Evolutionary conservation across 2,797 vertebrate genomes (phyloP), one percentile per base, ranked within the genome.

Genomic region (Lutjanus campechanus): DNA sequence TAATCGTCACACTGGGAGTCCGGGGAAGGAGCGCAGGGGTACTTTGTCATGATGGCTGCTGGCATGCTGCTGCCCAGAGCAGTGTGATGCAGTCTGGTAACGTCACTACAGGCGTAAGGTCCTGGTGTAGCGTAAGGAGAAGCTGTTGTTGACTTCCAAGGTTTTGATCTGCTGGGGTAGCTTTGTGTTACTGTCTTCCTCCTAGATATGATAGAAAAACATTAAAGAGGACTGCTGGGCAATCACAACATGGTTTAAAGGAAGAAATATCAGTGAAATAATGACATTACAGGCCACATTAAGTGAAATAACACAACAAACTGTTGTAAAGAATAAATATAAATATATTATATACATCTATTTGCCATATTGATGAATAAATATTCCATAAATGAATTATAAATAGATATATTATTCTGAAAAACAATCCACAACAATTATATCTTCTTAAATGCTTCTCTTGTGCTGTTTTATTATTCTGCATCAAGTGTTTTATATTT

Each of bases 1-100:
- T 96, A 97, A 51, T 97, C 96, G 19, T 93, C 93, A 40, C 94
- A 94, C 41, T 92, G 65, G 71, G 86, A 78, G 29, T 90, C 87
- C 1, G 89, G 88, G 0, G 91, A 85, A 1, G 80, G 76, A 1
- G 75, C 53, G 0, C 88, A 83, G 70, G 96, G 95, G 41, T 96
- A 96, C 51, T 95, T 96, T 54, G 95, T 96, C 79, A 90, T 90
- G 17, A 94, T 56, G 63, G 79, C 92, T 69, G 93, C 93, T 8
- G 96, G 94, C 43, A 95, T 88, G 53, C 94, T 92, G 81, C 95
- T 94, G 7, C 96, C 92, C 81, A 96, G 89, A 58, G 95, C 94
- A 1, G 95, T 91, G 29, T 95, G 95, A 0, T 85, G 95, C 13
- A 97, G 96, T 44, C 95, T 96, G 75, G 90, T 89, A 74, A 97